Base-by-base conservation (phyloP, 2,113 vertebrate species). In the Odontesthes bonariensis region DNA sequence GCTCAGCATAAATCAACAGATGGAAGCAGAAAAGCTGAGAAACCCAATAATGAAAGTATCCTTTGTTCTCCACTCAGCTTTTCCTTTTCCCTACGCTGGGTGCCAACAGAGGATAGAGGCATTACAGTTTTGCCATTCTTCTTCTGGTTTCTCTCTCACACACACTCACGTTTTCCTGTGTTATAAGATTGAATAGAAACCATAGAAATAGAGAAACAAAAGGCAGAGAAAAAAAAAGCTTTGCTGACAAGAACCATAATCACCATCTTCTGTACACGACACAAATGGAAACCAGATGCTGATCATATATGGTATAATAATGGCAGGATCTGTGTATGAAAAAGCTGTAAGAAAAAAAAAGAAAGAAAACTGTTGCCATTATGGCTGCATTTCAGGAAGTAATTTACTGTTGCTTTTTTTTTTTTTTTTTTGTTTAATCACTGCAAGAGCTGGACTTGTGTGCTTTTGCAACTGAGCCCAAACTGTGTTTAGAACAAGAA, bases 241-340 rank as follows among this genome's bases (percentile, higher is more conserved):
- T 56, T 54, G 44, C 65, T 82, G 73, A 88, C 75, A 82, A 77
- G 84, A 87, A 78, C 79, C 84, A 87, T 85, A 83, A 86, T 89
- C 58, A 77, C 79, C 69, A 78, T 88, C 71, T 54, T 73, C 70
- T 69, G 57, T 54, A 52, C 49, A 54, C 44, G 72, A 82, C 59
- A 22, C 77, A 66, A 89, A 91, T 88, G 35, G 71, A 71, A 90
- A 83, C 53, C 91, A 89, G 81, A 89, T 91, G 88, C 68, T 69
- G 74, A 47, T 82, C 70, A 51, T 83, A 85, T 79, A 81, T 58
- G 60, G 66, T 69, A 54, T 53, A 80, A 75, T 88, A 84, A 87
- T 81, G 83, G 63, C 63, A 71, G 75, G 75, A 86, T 85, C 67
- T 76, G 54, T 61, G 55, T 63, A 62, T 68, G 72, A 74, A 81